These are phyloP conservation scores for Spinus pinus DNA, from an alignment of 2,797 vertebrate genomes.

Conservation along the genomic window DNA sequence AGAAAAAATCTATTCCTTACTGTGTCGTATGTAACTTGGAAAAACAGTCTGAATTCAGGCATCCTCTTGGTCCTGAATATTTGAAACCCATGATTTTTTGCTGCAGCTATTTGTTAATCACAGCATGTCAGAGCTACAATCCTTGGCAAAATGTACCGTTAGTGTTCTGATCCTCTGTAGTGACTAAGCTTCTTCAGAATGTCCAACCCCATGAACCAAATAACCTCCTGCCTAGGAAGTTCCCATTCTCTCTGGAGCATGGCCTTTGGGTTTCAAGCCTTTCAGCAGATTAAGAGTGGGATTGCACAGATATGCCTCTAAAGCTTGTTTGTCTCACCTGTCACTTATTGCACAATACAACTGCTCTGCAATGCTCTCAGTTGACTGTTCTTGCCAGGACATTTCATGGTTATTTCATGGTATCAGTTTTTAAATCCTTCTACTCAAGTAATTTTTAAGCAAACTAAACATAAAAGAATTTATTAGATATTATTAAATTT, in stretches of 20 bases:
- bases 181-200: not conserved
- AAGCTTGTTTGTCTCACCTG: not conserved
- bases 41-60: not conserved
- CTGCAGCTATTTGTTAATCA: not conserved
- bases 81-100: not conserved
- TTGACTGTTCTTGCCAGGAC: not conserved
- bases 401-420: not conserved
- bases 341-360: not conserved
- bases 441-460: not conserved
- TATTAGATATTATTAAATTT: not conserved
- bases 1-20: not conserved
- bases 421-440: not conserved
- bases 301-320: not conserved
- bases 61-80: not conserved
- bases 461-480: not conserved
- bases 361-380: not conserved
- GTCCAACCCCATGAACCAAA: not conserved
- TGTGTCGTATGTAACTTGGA: not conserved
- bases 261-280: not conserved
- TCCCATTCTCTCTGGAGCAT: not conserved
- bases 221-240: not conserved
- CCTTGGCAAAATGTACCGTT: not conserved
- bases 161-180: not conserved
- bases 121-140: not conserved
- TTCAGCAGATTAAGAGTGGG: not conserved